Evolutionary conservation across 2,797 vertebrate genomes (phyloP).

Genomic region (Cirrhinus mrigala): DNA sequence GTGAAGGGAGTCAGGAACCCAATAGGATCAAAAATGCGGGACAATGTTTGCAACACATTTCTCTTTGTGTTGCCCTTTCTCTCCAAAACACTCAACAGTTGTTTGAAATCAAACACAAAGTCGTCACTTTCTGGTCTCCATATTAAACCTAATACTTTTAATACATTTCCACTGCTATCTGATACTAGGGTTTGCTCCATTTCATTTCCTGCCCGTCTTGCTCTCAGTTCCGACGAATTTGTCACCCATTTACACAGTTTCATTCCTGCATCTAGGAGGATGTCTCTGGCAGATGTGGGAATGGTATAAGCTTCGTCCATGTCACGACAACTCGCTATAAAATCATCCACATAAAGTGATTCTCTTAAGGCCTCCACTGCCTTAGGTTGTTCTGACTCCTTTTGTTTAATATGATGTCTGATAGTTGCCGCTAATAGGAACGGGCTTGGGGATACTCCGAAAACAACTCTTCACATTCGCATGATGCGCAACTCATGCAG

Average conservation of each 20-base stretch:
- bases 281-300: background rate
- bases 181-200: background rate
- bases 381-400: background rate
- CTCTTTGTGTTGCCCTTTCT: background rate
- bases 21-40: conserved; percentile 16
- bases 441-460: background rate
- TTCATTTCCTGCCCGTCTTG: background rate
- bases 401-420: background rate
- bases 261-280: background rate
- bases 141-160: background rate
- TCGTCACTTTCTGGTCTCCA: background rate
- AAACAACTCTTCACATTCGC: background rate
- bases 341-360: background rate
- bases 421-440: background rate
- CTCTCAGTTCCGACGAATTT: background rate
- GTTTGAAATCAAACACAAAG: conserved; percentile 1
- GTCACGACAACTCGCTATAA: background rate
- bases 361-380: background rate
- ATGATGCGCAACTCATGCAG: background rate
- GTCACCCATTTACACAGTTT: background rate
- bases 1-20: conserved; percentile 16
- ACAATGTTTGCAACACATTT: conserved; percentile 24
- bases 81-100: background rate
- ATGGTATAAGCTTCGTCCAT: background rate
- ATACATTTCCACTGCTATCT: background rate